A percentile compares a stretch with the other conserved stretches of the same genome.
phyloP scores from a whole-genome alignment of 2,797 vertebrate species.

The Meda fulgida region DNA sequence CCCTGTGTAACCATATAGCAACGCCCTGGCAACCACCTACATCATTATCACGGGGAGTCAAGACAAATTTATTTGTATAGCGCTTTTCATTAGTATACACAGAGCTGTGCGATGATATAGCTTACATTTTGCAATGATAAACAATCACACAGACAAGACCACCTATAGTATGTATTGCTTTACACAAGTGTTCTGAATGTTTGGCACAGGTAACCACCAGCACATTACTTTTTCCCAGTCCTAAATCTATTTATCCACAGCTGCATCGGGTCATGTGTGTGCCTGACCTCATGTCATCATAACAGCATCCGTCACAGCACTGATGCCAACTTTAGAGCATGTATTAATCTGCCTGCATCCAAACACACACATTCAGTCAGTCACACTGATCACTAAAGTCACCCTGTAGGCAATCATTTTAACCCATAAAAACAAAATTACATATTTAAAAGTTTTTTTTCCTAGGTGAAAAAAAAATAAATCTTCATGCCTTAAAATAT shows the following conservation, averaged over 20 bases:
- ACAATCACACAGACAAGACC: neutral
- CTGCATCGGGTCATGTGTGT: neutral
- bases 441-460: too few relatives aligned
- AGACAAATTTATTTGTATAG: neutral
- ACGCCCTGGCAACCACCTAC: neutral
- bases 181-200: neutral
- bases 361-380: neutral
- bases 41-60: neutral
- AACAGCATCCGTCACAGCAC: constrained; percentile 10
- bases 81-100: too few relatives aligned
- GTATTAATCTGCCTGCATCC: constrained; percentile 64
- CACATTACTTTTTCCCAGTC: neutral
- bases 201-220: neutral
- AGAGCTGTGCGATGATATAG: too few relatives aligned
- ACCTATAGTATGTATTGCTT: neutral
- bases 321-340: constrained; percentile 64
- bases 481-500: too few relatives aligned
- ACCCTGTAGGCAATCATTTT: too few relatives aligned
- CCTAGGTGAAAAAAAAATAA: too few relatives aligned
- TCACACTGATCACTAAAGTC: neutral
- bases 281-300: neutral
- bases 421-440: too few relatives aligned
- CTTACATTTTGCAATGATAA: too few relatives aligned
- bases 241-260: neutral
- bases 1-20: neutral